phyloP scores from a whole-genome alignment of 2,888 invertebrate genomes.

The Watsonalla cultraria region DNA sequence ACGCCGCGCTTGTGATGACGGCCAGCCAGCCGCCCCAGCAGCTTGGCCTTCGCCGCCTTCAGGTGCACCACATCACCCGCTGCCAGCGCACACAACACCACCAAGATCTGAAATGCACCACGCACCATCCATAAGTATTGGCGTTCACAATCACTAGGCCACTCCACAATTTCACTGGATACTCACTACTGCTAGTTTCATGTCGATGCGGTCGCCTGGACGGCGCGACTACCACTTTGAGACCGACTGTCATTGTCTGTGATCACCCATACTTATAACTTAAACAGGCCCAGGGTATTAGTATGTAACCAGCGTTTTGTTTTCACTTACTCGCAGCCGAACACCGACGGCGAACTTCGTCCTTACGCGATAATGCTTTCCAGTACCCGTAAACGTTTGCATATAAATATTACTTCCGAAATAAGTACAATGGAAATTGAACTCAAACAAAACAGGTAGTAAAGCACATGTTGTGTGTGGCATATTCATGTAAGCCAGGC shows the following conservation, averaged over 20 bases:
- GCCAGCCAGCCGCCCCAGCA: conserved; percentile 41
- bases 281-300: conserved; percentile 46
- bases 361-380: conserved; percentile 63
- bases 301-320: conserved; percentile 59
- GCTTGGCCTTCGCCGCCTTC: conserved; percentile 47
- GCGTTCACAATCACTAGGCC: conserved; percentile 26
- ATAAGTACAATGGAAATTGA: conserved; percentile 16
- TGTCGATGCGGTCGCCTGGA: conserved; percentile 52
- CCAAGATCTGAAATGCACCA: conserved; percentile 64
- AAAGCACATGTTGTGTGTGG: conserved; percentile 26
- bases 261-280: conserved; percentile 71
- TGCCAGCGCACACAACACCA: conserved; percentile 50
- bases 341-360: conserved; percentile 46
- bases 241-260: conserved; percentile 45
- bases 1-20: conserved; percentile 66
- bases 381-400: conserved; percentile 46
- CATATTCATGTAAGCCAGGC: conserved; percentile 23
- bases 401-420: conserved; percentile 38
- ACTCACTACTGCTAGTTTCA: conserved; percentile 63
- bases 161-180: conserved; percentile 27
- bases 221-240: conserved; percentile 46
- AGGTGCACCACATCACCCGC: conserved; percentile 53
- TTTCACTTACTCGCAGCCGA: conserved; percentile 66
- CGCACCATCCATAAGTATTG: conserved; percentile 32
- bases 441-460: conserved; percentile 15